Evolutionary conservation across 2,888 invertebrate species (phyloP), one percentile per base, ranked within the genome.

Genomic region (Clanis bilineata): DNA sequence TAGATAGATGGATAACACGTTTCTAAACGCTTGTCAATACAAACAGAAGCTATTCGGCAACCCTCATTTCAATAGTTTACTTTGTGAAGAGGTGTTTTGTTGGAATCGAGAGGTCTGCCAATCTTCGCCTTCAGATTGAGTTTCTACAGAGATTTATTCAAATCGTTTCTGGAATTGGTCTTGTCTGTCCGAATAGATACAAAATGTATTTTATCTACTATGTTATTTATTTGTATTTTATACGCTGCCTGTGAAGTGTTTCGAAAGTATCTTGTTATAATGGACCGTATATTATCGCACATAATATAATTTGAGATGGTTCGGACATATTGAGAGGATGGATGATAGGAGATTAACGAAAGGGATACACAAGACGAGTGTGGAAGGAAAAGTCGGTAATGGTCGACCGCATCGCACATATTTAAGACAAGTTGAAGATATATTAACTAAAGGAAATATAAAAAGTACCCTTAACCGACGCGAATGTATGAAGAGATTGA

Each of bases 61-160:
- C 18, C 18, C 41, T 39, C 41, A 41, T 51, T 32, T 51, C 51
- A 51, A 51, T 51, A 28, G 51, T 51, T 51, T 51, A 18, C 51
- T 51, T 51, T 51, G 18, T 15, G 10, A 51, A 51, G 51, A 32
- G 51, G 51, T 51, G 10, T 51, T 28, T 32, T 32, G 32, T 51
- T 32, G 28, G n/a, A 51, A 51, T 32, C 28, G 51, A 51, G 32
- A 10, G 32, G 51, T 51, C 51, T 32, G 47, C 51, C 32, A 51
- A 51, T 51, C 51, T 51, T 51, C 51, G 32, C 51, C 51, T 32
- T 15, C 10, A 51, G 28, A 51, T 51, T 51, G 51, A 51, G 28
- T 51, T 32, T 18, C 51, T 10, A 51, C 10, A 32, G 51, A 51
- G 51, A 51, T 51, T 51, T 51, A 51, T 51, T 51, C 51, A 51